A percentile compares a stretch with the other conserved stretches of the same genome.
Conservation (phyloP, 2,113 vertebrate genomes). For the Ursus arctos region DNA sequence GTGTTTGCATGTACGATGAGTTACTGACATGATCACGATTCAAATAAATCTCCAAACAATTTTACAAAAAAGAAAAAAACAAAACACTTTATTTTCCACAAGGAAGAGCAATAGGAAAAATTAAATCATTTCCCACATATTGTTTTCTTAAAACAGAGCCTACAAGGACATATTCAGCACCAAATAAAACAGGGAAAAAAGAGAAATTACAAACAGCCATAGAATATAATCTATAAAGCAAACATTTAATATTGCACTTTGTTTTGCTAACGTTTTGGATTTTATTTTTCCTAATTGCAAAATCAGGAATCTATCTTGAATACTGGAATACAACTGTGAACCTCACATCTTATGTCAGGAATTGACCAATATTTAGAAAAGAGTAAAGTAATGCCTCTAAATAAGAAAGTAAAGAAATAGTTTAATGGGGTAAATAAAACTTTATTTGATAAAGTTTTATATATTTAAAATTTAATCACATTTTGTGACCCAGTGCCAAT, state of each 20-base stretch:
- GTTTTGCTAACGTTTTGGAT: slow-evolving; percentile 96
- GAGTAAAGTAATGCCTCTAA: slow-evolving; percentile 86
- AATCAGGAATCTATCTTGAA: slow-evolving; percentile 93
- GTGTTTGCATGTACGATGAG: background rate
- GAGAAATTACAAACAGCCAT: slow-evolving; percentile 92
- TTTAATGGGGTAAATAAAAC: slow-evolving; percentile 80
- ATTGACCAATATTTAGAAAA: slow-evolving; percentile 89
- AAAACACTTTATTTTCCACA: slow-evolving; percentile 93
- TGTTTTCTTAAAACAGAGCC: slow-evolving; percentile 95
- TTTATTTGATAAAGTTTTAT: slow-evolving; percentile 80
- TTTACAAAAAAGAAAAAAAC: slow-evolving; percentile 80
- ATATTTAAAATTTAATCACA: slow-evolving; percentile 75
- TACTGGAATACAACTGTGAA: slow-evolving; percentile 91
- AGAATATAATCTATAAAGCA: slow-evolving; percentile 95
- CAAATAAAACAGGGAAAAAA: slow-evolving; percentile 86
- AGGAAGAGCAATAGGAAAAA: slow-evolving; percentile 97
- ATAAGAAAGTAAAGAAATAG: slow-evolving; percentile 71
- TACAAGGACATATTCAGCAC: slow-evolving; percentile 95
- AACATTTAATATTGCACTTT: slow-evolving; percentile 99
- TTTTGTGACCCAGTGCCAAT: slow-evolving; percentile 80
- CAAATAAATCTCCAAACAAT: slow-evolving; percentile 75
- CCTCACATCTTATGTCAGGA: slow-evolving; percentile 86
- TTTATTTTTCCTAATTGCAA: slow-evolving; percentile 90
- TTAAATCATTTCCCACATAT: slow-evolving; percentile 95
- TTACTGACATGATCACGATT: slow-evolving; percentile 11